Evolutionary conservation across 2,888 invertebrate species (phyloP).

Genomic region (Ochropacha duplaris): DNA sequence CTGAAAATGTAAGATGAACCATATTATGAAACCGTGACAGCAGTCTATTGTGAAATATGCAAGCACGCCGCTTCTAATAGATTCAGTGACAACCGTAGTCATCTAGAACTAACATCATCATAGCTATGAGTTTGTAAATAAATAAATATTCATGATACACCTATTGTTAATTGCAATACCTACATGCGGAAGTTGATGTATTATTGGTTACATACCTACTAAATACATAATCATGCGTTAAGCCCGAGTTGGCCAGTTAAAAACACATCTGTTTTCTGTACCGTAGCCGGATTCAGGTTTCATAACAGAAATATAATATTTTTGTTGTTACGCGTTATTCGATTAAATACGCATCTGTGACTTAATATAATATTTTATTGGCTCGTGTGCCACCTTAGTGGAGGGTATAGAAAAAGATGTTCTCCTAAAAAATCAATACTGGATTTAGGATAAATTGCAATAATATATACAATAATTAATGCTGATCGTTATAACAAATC

Average conservation of each 20-base stretch:
- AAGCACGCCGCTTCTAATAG: not conserved
- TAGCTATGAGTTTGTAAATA: not conserved
- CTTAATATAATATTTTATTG: too few relatives aligned
- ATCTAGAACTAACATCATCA: not conserved
- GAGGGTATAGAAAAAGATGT: too few relatives aligned
- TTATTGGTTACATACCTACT: not conserved
- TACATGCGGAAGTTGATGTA: not conserved
- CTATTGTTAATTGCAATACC: not conserved
- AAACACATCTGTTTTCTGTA: not conserved
- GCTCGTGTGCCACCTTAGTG: too few relatives aligned
- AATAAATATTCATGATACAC: not conserved
- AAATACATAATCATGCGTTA: not conserved
- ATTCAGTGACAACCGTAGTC: not conserved
- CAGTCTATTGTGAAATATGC: not conserved
- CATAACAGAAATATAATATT: not conserved
- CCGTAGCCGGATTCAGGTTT: not conserved
- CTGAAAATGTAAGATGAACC: not conserved
- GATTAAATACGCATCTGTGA: too few relatives aligned
- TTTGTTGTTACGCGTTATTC: not conserved
- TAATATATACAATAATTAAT: not conserved
- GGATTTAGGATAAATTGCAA: not conserved
- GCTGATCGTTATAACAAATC: too few relatives aligned
- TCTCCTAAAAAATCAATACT: too few relatives aligned
- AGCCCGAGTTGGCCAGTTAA: not conserved
- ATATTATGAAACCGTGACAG: not conserved